These are phyloP conservation scores for Hydrophis major DNA, from an alignment of 2,797 vertebrate genomes.

Conservation along the genomic window DNA sequence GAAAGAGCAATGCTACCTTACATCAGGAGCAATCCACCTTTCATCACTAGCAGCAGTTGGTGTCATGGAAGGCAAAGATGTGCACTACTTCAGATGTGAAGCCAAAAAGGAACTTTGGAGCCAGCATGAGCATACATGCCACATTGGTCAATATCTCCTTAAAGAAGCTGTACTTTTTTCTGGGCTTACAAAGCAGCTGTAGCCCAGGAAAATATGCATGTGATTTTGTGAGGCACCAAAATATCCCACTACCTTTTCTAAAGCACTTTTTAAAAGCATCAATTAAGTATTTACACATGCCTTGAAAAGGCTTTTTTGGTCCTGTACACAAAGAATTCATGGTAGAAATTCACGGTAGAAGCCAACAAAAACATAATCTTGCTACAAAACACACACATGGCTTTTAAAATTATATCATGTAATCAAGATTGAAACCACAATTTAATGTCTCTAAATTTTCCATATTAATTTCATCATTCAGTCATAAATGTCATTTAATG, in stretches of 20 bases:
- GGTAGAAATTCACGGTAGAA: neutral
- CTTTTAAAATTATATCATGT: constrained; percentile 35
- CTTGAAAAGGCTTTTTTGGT: neutral
- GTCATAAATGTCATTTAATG: neutral
- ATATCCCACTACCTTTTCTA: neutral
- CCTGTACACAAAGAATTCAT: neutral
- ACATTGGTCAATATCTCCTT: neutral
- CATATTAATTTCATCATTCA: constrained; percentile 19
- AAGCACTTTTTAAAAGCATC: neutral
- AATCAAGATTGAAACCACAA: neutral
- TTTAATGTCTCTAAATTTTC: neutral
- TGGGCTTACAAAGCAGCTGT: neutral
- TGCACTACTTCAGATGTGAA: neutral
- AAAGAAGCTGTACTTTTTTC: neutral
- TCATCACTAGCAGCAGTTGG: neutral
- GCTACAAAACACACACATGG: neutral
- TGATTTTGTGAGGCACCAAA: neutral
- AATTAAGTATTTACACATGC: neutral
- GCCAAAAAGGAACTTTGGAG: neutral
- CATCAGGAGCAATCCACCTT: neutral
- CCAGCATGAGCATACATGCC: neutral
- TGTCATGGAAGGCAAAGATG: neutral
- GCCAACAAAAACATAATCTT: rapidly evolving
- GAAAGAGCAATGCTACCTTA: neutral
- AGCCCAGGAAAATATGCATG: neutral